Evolutionary conservation across 2,113 vertebrate species (phyloP), one percentile per base, ranked within the genome.

Genomic region (Neopipo cinnamomea): DNA sequence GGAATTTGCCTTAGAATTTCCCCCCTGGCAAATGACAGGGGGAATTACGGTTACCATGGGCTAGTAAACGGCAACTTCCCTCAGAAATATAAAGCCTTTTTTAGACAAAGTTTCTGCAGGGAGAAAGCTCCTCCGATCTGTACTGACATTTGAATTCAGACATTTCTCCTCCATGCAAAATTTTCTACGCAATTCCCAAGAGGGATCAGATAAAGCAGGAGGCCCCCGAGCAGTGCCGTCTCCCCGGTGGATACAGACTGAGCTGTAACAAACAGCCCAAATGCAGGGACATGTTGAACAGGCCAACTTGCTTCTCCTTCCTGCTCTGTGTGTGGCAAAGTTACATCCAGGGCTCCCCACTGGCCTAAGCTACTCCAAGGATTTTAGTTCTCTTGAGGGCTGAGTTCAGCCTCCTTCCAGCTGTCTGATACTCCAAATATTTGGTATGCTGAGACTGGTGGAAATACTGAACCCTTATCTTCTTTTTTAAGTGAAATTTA

Each of bases 111-210:
- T 66, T 62, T 59, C 70, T 59, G 49, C 49, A 65, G 58, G 24
- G 23, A 86, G 35, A 30, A 82, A 88, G 42, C 27, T 73, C 8
- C 16, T n/a, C 41, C 0, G 0, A 62, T n/a, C 66, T 61, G 33
- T 24, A 19, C 37, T 80, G 61, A n/a, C 67, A 75, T 86, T 90
- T 77, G n/a, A 95, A 94, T 65, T 92, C 56, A 85, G 84, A 72
- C 3, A 76, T 62, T 94, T 91, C 31, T 76, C n/a, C 21, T 95
- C 27, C 78, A 31, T 66, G 39, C 27, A 84, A 72, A 44, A 93
- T 91, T 86, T 88, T 28, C 59, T 76, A 35, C 21, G 28, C 12
- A 50, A 50, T 27, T 27, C 28, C 22, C 42, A n/a, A 5, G 39
- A 75, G 35, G 27, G n/a, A 84, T 31, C 3, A 81, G 27, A 7